Evolutionary conservation across 2,113 vertebrate species (phyloP), one percentile per base, ranked within the genome.

Genomic region (Pteropus alecto): DNA sequence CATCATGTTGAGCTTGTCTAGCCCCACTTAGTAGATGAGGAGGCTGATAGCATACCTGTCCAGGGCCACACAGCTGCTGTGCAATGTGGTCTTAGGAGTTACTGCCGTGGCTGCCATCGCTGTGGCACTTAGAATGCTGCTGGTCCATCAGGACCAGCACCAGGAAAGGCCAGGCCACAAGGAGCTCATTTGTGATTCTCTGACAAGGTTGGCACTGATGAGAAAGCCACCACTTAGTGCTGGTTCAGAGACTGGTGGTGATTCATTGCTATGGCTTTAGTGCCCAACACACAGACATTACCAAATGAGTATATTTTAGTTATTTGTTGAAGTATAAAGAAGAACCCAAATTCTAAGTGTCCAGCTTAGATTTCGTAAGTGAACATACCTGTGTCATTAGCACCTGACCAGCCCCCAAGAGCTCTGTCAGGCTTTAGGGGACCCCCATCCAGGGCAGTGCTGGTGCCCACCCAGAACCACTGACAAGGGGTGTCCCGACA

Each of bases 71-170:
- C 6, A 2, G 61, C 35, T 41, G 9, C 54, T 18, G 24, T 30
- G 3, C 0, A 0, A 0, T 15, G 38, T 14, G 6, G 67, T 67
- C 82, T 21, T 41, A n/a, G 61, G 82, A 30, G 33, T 38, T 24
- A 41, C 38, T 68, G 7, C n/a, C 5, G 3, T 5, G 9, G 3
- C 22, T 26, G 6, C 21, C 33, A 14, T 58, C 11, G 30, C 46
- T 4, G 0, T 1, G 30, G 11, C 35, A 26, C 85, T 54, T 22
- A 43, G 15, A 12, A 46, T n/a, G 6, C 46, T 54, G 30, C 46
- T 56, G 46, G 58, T 63, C 76, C 56, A 13, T 18, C 4, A 16
- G 6, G 28, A n/a, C n/a, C n/a, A 16, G 56, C 21, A 13, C n/a
- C 12, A 2, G 63, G 35, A 43, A 48, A 35, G 26, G n/a, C 41